These are phyloP conservation scores for Spodoptera frugiperda DNA, from an alignment of 1,140 invertebrate species.

Conservation along the genomic window DNA sequence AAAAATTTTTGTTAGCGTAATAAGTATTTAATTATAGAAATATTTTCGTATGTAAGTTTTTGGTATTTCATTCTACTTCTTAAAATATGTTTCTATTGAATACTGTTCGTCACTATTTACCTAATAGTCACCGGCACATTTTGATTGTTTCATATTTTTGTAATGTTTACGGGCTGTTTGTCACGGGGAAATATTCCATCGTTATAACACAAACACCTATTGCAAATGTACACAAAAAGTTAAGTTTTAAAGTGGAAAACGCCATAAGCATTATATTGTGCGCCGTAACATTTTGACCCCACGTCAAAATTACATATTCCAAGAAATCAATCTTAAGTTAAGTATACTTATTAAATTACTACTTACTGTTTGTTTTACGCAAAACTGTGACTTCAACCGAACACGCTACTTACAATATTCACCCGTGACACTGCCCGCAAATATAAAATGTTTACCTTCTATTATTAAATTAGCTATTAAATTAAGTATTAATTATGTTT, in stretches of 20 bases:
- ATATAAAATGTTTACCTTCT: slow-evolving; percentile 40
- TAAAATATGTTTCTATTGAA: slow-evolving; percentile 42
- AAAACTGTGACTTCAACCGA: not conserved
- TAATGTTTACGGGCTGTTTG: slow-evolving; percentile 26
- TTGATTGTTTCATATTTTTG: slow-evolving; percentile 50
- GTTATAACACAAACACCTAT: too few species aligned
- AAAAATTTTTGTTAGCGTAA: slow-evolving; percentile 76
- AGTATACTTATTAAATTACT: not conserved
- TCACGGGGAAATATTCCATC: slow-evolving; percentile 40
- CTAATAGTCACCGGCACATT: slow-evolving; percentile 54
- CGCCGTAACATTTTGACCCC: too few species aligned
- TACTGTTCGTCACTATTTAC: slow-evolving; percentile 53
- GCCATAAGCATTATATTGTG: not conserved
- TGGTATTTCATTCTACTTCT: slow-evolving; percentile 56
- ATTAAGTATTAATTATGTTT: slow-evolving; percentile 50
- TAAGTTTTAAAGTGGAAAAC: slow-evolving; percentile 1
- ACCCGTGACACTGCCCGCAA: slow-evolving; percentile 37
- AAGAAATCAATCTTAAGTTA: not conserved
- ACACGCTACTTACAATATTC: slow-evolving; percentile 6
- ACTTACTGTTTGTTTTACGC: not conserved
- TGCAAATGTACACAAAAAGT: slow-evolving; percentile 3
- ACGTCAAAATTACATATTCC: not conserved
- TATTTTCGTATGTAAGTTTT: slow-evolving; percentile 72
- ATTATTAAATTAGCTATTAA: slow-evolving; percentile 41
- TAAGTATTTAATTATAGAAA: slow-evolving; percentile 83